Conservation (phyloP, 2,113 vertebrate species). For the Platichthys stellatus region DNA sequence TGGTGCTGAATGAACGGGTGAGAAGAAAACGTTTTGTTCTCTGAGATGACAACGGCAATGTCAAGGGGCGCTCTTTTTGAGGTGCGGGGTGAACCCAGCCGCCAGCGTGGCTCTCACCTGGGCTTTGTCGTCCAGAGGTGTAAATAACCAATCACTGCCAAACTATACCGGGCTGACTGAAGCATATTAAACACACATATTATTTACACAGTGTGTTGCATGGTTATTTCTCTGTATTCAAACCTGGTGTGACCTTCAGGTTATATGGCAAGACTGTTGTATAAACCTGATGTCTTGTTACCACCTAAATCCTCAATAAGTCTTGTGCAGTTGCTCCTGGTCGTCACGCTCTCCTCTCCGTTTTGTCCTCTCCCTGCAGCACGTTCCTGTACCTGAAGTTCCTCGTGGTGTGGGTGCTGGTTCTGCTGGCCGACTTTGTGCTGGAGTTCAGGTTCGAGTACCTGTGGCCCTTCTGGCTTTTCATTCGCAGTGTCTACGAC, state of each 20-base stretch:
- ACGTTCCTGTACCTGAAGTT: slow-evolving; percentile 99
- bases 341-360: neutral
- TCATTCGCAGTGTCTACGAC: slow-evolving; percentile 98
- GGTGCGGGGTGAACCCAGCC: slow-evolving; percentile 16
- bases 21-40: neutral
- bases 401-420: slow-evolving; percentile 97
- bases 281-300: slow-evolving; percentile 9
- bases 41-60: slow-evolving; percentile 46
- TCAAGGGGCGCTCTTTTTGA: slow-evolving; percentile 54
- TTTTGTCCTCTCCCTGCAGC: slow-evolving; percentile 73
- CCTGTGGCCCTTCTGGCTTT: slow-evolving; percentile 99
- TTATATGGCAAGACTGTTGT: slow-evolving; percentile 16
- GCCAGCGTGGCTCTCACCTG: slow-evolving; percentile 47
- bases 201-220: neutral
- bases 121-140: slow-evolving; percentile 57
- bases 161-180: neutral
- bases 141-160: neutral
- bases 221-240: neutral
- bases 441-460: slow-evolving; percentile 99
- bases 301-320: slow-evolving; percentile 9
- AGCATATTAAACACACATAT: too few relatives aligned
- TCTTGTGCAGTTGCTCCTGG: neutral
- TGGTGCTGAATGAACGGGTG: neutral
- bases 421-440: slow-evolving; percentile 97
- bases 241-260: neutral